These are phyloP conservation scores for Pycnomerus fuliginosus DNA, from an alignment of 2,888 invertebrate genomes.

Conservation along the genomic window DNA sequence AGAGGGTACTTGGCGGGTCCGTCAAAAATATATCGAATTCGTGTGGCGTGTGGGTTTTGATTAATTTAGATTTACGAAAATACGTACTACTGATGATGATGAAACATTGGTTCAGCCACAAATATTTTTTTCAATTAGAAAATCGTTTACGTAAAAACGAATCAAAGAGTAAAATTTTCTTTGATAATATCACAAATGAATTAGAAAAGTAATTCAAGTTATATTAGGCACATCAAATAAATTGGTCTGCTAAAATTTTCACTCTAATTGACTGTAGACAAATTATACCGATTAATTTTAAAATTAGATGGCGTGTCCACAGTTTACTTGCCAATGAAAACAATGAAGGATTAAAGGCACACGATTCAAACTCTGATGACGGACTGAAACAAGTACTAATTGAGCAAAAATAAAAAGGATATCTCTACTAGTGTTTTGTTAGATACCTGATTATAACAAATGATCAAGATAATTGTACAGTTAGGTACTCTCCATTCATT, in stretches of 20 bases:
- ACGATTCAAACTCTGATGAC: too few relatives aligned
- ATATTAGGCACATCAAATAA: constrained; percentile 24
- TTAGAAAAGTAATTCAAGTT: constrained; percentile 18
- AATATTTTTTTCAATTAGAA: constrained; percentile 2
- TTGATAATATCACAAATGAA: constrained; percentile 16
- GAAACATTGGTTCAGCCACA: too few relatives aligned
- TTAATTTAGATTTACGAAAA: too few relatives aligned
- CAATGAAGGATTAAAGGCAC: constrained; percentile 12
- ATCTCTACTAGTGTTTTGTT: too few relatives aligned
- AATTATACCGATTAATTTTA: constrained; percentile 30
- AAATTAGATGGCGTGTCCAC: constrained; percentile 23
- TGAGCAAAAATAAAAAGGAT: too few relatives aligned
- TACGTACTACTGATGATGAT: too few relatives aligned
- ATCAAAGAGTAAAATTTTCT: constrained; percentile 19
- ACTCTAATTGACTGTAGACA: constrained; percentile 30
- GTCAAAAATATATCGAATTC: too few relatives aligned
- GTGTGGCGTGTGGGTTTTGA: too few relatives aligned
- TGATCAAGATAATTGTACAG: too few relatives aligned
- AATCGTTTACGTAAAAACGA: constrained; percentile 7
- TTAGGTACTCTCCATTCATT: too few relatives aligned
- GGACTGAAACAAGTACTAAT: too few relatives aligned
- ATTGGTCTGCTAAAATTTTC: constrained; percentile 19
- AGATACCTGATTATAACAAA: too few relatives aligned
- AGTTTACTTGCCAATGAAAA: constrained; percentile 22
- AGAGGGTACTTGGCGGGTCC: constrained; percentile 24